These are phyloP conservation scores for Cranoglanis bouderius DNA, from an alignment of 2,113 vertebrate genomes.

Conservation along the genomic window DNA sequence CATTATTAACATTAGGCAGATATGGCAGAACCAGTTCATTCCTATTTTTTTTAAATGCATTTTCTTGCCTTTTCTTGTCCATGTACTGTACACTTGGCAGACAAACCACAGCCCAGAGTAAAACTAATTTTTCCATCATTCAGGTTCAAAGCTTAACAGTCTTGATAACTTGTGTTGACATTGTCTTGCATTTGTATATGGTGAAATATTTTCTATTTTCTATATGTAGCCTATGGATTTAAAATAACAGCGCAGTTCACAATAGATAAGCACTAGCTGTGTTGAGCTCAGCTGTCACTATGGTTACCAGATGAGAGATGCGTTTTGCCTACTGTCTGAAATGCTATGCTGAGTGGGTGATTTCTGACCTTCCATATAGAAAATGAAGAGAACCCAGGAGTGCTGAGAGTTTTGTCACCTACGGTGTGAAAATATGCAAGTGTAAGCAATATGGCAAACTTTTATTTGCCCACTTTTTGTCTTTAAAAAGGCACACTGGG, in stretches of 20 bases:
- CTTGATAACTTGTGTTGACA: neutral
- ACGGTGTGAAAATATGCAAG: neutral
- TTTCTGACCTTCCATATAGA: conserved; percentile 12
- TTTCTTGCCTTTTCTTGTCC: neutral
- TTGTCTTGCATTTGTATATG: neutral
- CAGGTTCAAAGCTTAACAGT: neutral
- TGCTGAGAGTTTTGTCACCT: neutral
- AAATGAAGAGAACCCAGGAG: neutral
- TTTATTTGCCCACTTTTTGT: neutral
- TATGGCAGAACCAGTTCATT: neutral
- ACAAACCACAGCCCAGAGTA: neutral
- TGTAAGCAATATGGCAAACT: neutral
- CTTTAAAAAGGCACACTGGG: neutral
- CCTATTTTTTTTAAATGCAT: neutral
- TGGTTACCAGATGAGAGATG: conserved; percentile 14
- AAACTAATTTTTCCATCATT: neutral
- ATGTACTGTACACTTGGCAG: neutral
- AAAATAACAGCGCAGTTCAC: neutral
- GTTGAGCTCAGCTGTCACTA: conserved; percentile 16
- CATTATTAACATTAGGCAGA: neutral
- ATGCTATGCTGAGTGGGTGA: conserved; percentile 15
- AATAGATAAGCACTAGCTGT: neutral
- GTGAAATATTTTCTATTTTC: neutral
- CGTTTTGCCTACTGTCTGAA: neutral
- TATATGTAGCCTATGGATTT: neutral